Percentiles rank a stretch among this genome's conserved stretches.
These are phyloP conservation scores for Amiota communis DNA, from an alignment of 2,888 invertebrate species.

Conservation along the genomic window DNA sequence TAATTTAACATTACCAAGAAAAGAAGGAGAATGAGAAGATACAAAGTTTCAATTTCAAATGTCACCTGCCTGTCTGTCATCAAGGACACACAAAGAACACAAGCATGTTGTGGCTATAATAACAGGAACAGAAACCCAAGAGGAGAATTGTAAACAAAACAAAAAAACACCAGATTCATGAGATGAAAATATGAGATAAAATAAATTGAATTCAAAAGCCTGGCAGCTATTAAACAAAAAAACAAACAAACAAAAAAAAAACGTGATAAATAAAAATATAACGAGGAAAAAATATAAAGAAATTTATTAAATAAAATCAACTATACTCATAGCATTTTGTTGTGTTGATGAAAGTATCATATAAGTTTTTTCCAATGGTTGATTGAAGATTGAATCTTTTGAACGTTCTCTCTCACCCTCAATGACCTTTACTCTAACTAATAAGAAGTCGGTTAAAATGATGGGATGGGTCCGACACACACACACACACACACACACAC, in stretches of 20 bases:
- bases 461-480: not conserved
- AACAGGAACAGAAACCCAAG: not conserved
- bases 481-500: too few relatives aligned
- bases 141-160: not conserved
- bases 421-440: not conserved
- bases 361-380: too few relatives aligned
- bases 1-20: too few relatives aligned
- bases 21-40: not conserved
- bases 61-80: constrained; percentile 6
- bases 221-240: constrained; percentile 4
- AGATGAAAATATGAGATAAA: not conserved
- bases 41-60: constrained; percentile 16
- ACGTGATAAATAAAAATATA: not conserved
- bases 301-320: not conserved
- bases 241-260: not conserved
- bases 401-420: too few relatives aligned
- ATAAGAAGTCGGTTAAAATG: not conserved
- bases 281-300: not conserved
- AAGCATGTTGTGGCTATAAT: not conserved
- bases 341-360: too few relatives aligned
- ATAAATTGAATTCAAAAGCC: constrained; percentile 8
- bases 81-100: too few relatives aligned
- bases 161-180: not conserved
- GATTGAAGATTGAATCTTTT: too few relatives aligned
- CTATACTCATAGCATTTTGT: too few relatives aligned